Evolutionary conservation across 2,888 invertebrate species (phyloP).

Genomic region (Eristalis arbustorum): DNA sequence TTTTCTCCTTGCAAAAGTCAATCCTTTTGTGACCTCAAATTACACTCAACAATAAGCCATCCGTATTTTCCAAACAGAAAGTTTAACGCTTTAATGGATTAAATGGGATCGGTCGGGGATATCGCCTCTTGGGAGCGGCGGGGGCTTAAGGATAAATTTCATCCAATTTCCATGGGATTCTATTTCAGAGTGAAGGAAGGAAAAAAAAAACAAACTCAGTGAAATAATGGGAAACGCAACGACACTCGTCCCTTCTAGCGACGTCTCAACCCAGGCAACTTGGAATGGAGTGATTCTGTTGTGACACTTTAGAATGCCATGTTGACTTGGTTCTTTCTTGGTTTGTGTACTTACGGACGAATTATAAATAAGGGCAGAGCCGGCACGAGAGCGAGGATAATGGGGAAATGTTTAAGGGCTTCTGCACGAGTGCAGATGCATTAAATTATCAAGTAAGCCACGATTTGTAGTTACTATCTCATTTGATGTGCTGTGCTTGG

Average conservation of each 20-base stretch:
- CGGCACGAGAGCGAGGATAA: slow-evolving; percentile 14
- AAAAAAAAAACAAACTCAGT: background rate
- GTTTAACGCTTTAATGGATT: slow-evolving; percentile 62
- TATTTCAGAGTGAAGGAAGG: slow-evolving; percentile 1
- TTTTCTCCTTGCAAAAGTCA: slow-evolving; percentile 31
- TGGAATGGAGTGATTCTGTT: slow-evolving; percentile 58
- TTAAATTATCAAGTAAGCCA: slow-evolving; percentile 8
- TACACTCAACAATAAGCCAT: slow-evolving; percentile 66
- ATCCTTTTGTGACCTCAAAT: slow-evolving; percentile 66
- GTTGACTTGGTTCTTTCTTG: slow-evolving; percentile 33
- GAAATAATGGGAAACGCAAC: slow-evolving; percentile 19
- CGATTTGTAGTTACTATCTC: background rate
- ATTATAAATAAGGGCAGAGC: slow-evolving; percentile 6
- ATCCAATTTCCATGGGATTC: slow-evolving; percentile 65
- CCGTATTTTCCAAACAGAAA: slow-evolving; percentile 49
- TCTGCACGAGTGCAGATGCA: slow-evolving; percentile 36
- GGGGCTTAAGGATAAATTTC: slow-evolving; percentile 59
- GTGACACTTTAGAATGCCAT: slow-evolving; percentile 64
- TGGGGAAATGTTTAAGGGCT: slow-evolving; percentile 31
- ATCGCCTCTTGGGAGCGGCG: slow-evolving; percentile 10
- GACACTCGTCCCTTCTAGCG: slow-evolving; percentile 35
- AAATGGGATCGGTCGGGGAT: slow-evolving; percentile 62
- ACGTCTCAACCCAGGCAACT: slow-evolving; percentile 43
- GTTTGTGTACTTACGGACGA: slow-evolving; percentile 1
- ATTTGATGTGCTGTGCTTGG: background rate